Evolutionary conservation across 2,113 vertebrate species (phyloP).

Genomic region (Ameiurus melas): DNA sequence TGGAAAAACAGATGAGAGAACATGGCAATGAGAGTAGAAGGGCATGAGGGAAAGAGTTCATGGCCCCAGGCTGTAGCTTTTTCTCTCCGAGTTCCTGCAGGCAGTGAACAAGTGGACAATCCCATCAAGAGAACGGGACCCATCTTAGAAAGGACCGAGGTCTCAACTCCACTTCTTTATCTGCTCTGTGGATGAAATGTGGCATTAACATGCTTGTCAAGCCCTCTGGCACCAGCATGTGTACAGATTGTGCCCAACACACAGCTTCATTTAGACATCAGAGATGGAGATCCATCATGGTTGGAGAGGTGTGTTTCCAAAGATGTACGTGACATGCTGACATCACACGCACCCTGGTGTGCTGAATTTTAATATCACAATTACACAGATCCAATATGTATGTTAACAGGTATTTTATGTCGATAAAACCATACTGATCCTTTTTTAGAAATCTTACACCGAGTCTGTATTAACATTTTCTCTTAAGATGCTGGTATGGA

Average conservation of each 20-base stretch:
- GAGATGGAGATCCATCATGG: background rate
- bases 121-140: background rate
- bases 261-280: background rate
- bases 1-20: background rate
- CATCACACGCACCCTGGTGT: background rate
- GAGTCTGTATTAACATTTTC: no score
- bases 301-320: background rate
- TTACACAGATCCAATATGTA: background rate
- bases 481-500: no score
- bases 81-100: background rate
- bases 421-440: no score
- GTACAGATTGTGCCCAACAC: background rate
- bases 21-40: background rate
- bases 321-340: background rate
- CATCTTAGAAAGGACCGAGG: background rate
- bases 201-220: background rate
- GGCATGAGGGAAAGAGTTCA: background rate
- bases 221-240: background rate
- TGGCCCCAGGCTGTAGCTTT: background rate
- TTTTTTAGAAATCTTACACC: no score
- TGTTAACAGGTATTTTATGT: no score
- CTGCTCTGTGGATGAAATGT: background rate
- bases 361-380: background rate
- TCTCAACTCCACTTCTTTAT: background rate
- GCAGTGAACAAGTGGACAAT: constrained; percentile 6